A percentile compares a stretch with the other conserved stretches of the same genome.
Conservation (phyloP, 2,113 vertebrate genomes). For the Synodontis membranacea region DNA sequence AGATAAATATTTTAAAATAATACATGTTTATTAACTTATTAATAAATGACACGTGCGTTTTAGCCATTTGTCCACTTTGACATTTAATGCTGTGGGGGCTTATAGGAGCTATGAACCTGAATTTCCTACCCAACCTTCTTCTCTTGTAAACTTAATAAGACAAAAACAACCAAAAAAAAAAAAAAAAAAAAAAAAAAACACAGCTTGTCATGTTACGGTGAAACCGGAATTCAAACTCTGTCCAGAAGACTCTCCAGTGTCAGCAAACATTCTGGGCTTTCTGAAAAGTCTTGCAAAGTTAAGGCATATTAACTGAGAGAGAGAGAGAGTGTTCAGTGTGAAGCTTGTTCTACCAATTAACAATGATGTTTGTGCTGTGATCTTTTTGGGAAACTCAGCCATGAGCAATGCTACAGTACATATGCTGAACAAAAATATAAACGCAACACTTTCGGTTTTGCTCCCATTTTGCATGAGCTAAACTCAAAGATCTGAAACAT, state of each 20-base stretch:
- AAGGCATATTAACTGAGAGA: not conserved
- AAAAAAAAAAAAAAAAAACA: not conserved
- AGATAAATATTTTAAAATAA: too few relatives aligned
- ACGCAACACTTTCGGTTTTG: too few relatives aligned
- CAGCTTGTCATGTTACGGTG: not conserved
- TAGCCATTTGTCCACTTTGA: not conserved
- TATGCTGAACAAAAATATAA: too few relatives aligned
- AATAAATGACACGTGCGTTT: not conserved
- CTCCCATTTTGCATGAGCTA: too few relatives aligned
- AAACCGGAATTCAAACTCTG: not conserved
- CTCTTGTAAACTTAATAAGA: not conserved
- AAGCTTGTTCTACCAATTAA: not conserved
- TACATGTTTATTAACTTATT: too few relatives aligned
- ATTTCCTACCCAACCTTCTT: not conserved
- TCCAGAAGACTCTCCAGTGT: not conserved
- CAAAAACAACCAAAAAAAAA: not conserved
- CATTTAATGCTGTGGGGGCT: not conserved
- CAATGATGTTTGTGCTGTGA: not conserved
- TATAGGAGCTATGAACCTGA: not conserved
- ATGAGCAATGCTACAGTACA: not conserved
- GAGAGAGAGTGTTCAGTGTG: not conserved
- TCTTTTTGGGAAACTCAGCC: not conserved
- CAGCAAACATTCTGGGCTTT: not conserved
- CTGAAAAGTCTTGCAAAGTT: not conserved
- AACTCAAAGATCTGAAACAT: too few relatives aligned